Base-by-base conservation (phyloP, 2,888 invertebrate species). In the Oeneis ivallda region DNA sequence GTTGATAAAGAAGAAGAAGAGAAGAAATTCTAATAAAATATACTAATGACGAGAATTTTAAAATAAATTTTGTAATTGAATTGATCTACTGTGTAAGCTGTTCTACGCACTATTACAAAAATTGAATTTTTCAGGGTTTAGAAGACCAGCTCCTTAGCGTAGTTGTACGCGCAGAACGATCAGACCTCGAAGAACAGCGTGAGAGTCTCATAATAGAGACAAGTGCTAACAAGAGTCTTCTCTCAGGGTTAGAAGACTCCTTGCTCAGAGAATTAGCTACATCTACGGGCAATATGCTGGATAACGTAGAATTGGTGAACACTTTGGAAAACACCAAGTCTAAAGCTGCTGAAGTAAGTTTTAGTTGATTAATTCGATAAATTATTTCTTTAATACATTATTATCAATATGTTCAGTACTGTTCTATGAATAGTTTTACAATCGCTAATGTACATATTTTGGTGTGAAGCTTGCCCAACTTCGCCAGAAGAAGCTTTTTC, bases 111-210 rank as follows among this genome's bases (percentile, higher is more conserved):
- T 26, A 26, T 26, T 26, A 26, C 5, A 26, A 26, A 26, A 26
- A 2, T 5, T 10, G 13, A 8, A 0, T 19, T 56, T 11, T 19
- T 41, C 17, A 95, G 95, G 97, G 98, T 53, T 87, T 98, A 59
- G 98, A 98, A 86, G 97, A 98, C 82, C 98, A 98, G 81, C 90
- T 98, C 0, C 90, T 98, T 2, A 96, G 97, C 76, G 97, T 98
- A 0, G 98, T 98, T 0, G 98, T 98, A 0, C 93, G 96, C 73
- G 95, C 95, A 50, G 98, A 98, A 82, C 90, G 98, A 11, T 93
- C 97, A 0, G 98, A 98, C 80, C 89, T 98, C 50, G 98, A 98
- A 77, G 96, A 97, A 74, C 96, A 97, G 79, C 93, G 97, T 1
- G 97, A 98, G 82, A 93, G 89, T 17, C 92, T 98, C 10, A 97